phyloP scores from a whole-genome alignment of 2,888 invertebrate genomes.

The Theretra japonica region DNA sequence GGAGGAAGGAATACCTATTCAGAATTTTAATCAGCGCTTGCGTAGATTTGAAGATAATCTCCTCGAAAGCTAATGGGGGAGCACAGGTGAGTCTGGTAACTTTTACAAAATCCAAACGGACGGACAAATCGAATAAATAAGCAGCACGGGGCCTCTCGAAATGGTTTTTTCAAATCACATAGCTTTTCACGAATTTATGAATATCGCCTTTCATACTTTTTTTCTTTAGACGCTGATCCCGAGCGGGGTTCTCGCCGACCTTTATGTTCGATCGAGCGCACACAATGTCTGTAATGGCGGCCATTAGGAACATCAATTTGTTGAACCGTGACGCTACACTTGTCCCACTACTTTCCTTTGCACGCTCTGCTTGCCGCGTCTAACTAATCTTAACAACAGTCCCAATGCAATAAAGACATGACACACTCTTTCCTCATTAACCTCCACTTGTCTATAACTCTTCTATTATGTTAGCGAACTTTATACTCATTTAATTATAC shows the following conservation, averaged over 20 bases:
- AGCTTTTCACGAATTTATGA: constrained; percentile 65
- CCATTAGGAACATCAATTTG: constrained; percentile 77
- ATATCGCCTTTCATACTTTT: constrained; percentile 67
- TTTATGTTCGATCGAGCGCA: constrained; percentile 74
- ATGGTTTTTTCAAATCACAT: constrained; percentile 58
- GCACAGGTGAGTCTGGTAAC: constrained; percentile 45
- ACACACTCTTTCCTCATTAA: constrained; percentile 16
- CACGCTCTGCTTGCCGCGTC: constrained; percentile 59
- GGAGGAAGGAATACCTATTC: constrained; percentile 45
- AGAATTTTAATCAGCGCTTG: constrained; percentile 58
- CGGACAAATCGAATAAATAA: constrained; percentile 54
- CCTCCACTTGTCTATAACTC: background rate
- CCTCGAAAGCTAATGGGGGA: constrained; percentile 35
- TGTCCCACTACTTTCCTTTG: constrained; percentile 67
- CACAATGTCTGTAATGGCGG: constrained; percentile 75
- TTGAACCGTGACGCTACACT: constrained; percentile 72
- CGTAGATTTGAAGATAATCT: constrained; percentile 46
- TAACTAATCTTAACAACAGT: constrained; percentile 42
- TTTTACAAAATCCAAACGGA: constrained; percentile 49
- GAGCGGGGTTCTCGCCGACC: constrained; percentile 55
- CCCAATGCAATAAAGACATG: constrained; percentile 11
- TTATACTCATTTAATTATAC: too few relatives aligned
- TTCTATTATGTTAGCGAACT: background rate
- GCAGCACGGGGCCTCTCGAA: constrained; percentile 49
- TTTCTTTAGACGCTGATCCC: constrained; percentile 63